Conservation (phyloP, 2,888 invertebrate genomes). For the Patella ulyssiponensis region DNA sequence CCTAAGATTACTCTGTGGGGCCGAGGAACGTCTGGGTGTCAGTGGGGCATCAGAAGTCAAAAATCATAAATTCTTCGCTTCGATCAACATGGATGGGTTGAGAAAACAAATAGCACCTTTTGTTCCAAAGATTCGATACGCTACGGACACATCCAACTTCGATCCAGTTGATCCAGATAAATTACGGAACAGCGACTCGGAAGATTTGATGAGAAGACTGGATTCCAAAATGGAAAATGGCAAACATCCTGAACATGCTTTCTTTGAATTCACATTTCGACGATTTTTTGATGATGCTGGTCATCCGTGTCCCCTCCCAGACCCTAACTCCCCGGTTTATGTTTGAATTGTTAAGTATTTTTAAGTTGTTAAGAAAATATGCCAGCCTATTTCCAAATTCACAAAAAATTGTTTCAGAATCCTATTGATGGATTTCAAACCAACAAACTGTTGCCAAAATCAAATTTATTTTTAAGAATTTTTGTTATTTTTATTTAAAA, state of each 20-base stretch:
- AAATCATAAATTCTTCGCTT: slow-evolving; percentile 89
- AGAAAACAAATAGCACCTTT: slow-evolving; percentile 90
- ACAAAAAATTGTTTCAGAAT: neutral
- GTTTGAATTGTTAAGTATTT: slow-evolving; percentile 38
- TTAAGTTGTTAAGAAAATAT: no score
- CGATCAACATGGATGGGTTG: slow-evolving; percentile 91
- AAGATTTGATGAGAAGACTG: slow-evolving; percentile 45
- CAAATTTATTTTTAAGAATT: no score
- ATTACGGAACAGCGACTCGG: slow-evolving; percentile 57
- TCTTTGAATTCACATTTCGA: slow-evolving; percentile 99
- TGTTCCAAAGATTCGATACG: slow-evolving; percentile 92
- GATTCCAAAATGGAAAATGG: slow-evolving; percentile 35
- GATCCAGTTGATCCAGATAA: slow-evolving; percentile 64
- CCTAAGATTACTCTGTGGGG: slow-evolving; percentile 88
- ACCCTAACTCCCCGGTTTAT: slow-evolving; percentile 54
- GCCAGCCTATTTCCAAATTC: neutral
- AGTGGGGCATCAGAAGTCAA: slow-evolving; percentile 93
- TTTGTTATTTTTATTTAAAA: no score
- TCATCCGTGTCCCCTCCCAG: slow-evolving; percentile 58
- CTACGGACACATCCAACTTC: slow-evolving; percentile 92
- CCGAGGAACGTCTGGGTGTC: slow-evolving; percentile 90
- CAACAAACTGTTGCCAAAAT: no score
- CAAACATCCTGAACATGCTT: slow-evolving; percentile 88
- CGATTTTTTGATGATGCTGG: slow-evolving; percentile 88
- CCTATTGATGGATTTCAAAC: no score